phyloP scores from a whole-genome alignment of 2,888 invertebrate genomes.

The Drosophila sordidula region DNA sequence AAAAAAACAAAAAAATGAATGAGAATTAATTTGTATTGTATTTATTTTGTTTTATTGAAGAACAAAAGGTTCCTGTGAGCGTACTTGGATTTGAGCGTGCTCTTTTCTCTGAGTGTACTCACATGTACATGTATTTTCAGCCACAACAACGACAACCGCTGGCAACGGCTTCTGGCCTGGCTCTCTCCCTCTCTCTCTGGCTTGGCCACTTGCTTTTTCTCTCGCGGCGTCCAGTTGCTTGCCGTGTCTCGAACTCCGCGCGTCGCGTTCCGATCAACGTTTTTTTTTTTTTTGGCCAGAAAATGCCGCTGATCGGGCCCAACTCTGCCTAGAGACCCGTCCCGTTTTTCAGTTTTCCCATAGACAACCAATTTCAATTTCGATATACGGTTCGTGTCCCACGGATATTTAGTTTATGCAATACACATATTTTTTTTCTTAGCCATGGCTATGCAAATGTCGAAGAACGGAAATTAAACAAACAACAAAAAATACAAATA shows the following conservation, averaged over 20 bases:
- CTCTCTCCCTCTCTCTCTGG: not conserved
- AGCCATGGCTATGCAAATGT: conserved; percentile 66
- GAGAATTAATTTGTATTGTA: no score
- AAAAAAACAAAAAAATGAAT: no score
- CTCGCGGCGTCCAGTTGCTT: conserved; percentile 16
- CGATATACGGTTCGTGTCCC: not conserved
- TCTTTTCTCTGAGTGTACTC: not conserved
- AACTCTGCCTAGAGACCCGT: conserved; percentile 17
- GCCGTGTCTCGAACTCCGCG: conserved; percentile 13
- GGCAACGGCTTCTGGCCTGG: not conserved
- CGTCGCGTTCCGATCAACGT: conserved; percentile 13
- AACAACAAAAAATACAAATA: conserved; percentile 27
- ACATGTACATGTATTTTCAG: no score
- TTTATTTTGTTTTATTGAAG: no score
- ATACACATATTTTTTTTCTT: not conserved
- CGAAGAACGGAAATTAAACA: conserved; percentile 52
- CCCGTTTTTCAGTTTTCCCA: conserved; percentile 7
- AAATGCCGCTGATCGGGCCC: conserved; percentile 30
- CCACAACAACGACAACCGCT: not conserved
- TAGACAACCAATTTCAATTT: conserved; percentile 1
- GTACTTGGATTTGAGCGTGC: no score
- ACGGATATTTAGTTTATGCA: not conserved
- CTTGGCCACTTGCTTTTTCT: conserved; percentile 9
- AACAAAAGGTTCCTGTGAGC: no score
- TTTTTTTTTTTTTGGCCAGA: conserved; percentile 2